These are phyloP conservation scores for Aleadryas rufinucha DNA, from an alignment of 2,113 vertebrate genomes.

Conservation along the genomic window DNA sequence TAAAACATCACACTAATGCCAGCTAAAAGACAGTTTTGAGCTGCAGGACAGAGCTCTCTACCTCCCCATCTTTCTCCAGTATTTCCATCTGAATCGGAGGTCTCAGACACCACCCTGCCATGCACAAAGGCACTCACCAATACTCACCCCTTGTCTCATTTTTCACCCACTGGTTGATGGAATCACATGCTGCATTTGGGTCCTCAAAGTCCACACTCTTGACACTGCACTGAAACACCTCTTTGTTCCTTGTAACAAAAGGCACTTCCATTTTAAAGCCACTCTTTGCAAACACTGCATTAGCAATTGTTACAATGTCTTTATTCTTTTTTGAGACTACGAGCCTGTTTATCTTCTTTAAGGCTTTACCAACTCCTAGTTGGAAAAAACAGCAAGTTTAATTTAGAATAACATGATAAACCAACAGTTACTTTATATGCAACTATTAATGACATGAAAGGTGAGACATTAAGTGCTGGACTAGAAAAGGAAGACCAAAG, in stretches of 20 bases:
- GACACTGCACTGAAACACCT: conserved; percentile 86
- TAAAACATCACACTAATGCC: neutral
- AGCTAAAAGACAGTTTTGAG: neutral
- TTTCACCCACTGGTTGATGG: conserved; percentile 89
- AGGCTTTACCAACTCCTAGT: conserved; percentile 87
- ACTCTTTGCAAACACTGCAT: conserved; percentile 83
- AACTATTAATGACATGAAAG: neutral
- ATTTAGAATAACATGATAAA: conserved; percentile 20
- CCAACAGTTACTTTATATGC: neutral
- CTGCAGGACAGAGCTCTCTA: neutral
- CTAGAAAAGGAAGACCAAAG: neutral
- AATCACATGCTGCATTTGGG: conserved; percentile 74
- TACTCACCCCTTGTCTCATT: conserved; percentile 87
- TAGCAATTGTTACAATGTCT: conserved; percentile 87
- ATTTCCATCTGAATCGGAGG: neutral
- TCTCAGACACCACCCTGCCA: neutral
- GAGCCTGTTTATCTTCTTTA: conserved; percentile 90
- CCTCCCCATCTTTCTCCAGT: neutral
- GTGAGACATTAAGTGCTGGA: neutral
- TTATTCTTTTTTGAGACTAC: conserved; percentile 88
- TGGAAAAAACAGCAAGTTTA: conserved; percentile 12
- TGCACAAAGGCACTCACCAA: neutral
- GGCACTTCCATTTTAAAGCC: conserved; percentile 80
- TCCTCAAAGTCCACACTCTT: conserved; percentile 80
- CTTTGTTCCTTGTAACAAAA: conserved; percentile 85